Base-by-base conservation (phyloP, 2,888 invertebrate genomes). In the Fissipunctia ypsillon region DNA sequence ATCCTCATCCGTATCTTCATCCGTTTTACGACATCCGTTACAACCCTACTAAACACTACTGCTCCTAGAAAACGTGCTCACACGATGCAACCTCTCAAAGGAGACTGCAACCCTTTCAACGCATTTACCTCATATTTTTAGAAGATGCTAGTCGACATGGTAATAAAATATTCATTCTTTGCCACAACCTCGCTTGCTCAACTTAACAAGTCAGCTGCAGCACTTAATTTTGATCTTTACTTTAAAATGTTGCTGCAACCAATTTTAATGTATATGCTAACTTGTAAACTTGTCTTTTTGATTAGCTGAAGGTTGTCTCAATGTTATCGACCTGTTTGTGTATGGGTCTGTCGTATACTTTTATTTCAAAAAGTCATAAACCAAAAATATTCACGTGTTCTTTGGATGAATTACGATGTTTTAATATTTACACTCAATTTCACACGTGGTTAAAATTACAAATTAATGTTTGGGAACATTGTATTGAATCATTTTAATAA, bases 101-200 rank as follows among this genome's bases (percentile, higher is more conserved):
- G 43, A 69, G 28, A 48, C 28, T 70, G 61, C 48, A 60, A 54
- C 31, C 38, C 43, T 66, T 57, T 66, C 61, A 71, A 52, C 45
- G 28, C 54, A 76, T 76, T 80, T 70, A 66, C 63, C 48, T 76
- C 28, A 80, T 80, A 69, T 72, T 76, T 76, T 76, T 54, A 79
- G 28, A 35, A 69, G 56, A 43, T 50, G 54, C 2, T 9, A n/a
- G 22, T 31, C n/a, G 57, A 66, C 48, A 28, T 22, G 7, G 56
- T 61, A 50, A 31, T 69, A 72, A 73, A 76, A 72, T 76, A 80
- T 76, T 66, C 48, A 76, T 69, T 76, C 68, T 38, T 52, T 54
- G 48, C 65, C 48, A 69, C 61, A 50, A 50, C 35, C 28, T 14
- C 28, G 65, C 65, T 80, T 56, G 60, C 50, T 61, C 28, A 54